phyloP scores from a whole-genome alignment of 2,888 invertebrate species.

The Mimumesa dahlbomi region DNA sequence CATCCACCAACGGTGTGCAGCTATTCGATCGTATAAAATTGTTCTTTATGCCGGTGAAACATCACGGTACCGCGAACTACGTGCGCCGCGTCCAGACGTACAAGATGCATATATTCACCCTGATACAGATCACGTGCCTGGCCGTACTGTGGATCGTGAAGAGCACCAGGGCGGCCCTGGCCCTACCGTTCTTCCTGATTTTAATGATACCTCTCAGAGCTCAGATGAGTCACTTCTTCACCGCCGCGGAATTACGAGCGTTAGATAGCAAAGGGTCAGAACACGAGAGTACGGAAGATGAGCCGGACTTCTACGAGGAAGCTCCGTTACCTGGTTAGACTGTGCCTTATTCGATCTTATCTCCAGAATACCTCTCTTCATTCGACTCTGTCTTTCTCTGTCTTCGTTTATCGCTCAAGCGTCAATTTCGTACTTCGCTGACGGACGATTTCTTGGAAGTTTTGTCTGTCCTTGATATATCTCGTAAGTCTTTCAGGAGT shows the following conservation, averaged over 20 bases:
- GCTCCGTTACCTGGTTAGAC: slow-evolving; percentile 90
- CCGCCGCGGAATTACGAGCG: slow-evolving; percentile 90
- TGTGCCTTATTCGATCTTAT: slow-evolving; percentile 73
- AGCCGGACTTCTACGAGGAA: slow-evolving; percentile 97
- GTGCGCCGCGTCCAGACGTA: slow-evolving; percentile 93
- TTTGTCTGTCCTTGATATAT: too few relatives aligned
- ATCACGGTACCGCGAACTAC: slow-evolving; percentile 95
- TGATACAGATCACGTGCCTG: slow-evolving; percentile 91
- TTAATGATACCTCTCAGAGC: slow-evolving; percentile 94
- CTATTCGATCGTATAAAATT: slow-evolving; percentile 94
- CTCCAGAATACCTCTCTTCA: slow-evolving; percentile 26
- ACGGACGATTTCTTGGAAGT: too few relatives aligned
- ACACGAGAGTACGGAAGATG: slow-evolving; percentile 89
- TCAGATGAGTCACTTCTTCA: slow-evolving; percentile 87
- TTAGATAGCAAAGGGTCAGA: slow-evolving; percentile 90
- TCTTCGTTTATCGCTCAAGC: background rate
- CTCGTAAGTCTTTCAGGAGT: too few relatives aligned
- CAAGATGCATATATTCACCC: slow-evolving; percentile 95
- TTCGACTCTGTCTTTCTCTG: background rate
- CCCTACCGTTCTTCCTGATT: slow-evolving; percentile 96
- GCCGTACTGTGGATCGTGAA: slow-evolving; percentile 93
- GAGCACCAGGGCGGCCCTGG: slow-evolving; percentile 92
- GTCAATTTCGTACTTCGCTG: too few relatives aligned
- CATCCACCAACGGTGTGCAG: slow-evolving; percentile 96
- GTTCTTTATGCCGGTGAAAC: slow-evolving; percentile 96